Percentiles rank a stretch among this genome's conserved stretches.
Conservation (phyloP, 1,140 invertebrate species). For the Papilio polytes region DNA sequence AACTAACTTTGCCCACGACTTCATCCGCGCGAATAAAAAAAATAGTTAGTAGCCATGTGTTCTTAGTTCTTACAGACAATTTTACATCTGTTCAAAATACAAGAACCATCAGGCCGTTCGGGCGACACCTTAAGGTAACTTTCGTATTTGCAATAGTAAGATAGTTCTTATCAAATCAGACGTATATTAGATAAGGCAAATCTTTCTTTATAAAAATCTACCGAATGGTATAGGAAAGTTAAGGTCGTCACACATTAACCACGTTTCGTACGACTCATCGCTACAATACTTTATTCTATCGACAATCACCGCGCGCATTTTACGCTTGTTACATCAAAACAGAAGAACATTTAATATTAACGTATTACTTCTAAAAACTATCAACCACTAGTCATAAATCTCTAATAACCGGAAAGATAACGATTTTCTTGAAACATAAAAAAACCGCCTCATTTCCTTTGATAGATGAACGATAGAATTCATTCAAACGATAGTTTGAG, state of each 20-base stretch:
- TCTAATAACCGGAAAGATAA: slow-evolving; percentile 14
- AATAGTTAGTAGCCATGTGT: too few relatives aligned
- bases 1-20: not conserved
- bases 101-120: too few relatives aligned
- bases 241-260: too few relatives aligned
- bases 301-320: not conserved
- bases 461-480: not conserved
- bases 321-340: not conserved
- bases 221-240: not conserved
- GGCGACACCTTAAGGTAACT: too few relatives aligned
- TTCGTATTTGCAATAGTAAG: too few relatives aligned
- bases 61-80: too few relatives aligned
- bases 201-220: not conserved
- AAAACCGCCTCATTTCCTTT: slow-evolving; percentile 5
- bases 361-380: not conserved
- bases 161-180: too few relatives aligned
- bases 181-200: too few relatives aligned
- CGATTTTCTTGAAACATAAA: not conserved
- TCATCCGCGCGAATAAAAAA: too few relatives aligned
- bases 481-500: not conserved
- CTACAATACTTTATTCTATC: too few relatives aligned
- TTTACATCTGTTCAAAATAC: too few relatives aligned
- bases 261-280: too few relatives aligned
- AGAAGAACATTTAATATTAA: not conserved
- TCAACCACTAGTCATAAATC: not conserved